phyloP scores from a whole-genome alignment of 2,113 vertebrate genomes.

The Murina feae region DNA sequence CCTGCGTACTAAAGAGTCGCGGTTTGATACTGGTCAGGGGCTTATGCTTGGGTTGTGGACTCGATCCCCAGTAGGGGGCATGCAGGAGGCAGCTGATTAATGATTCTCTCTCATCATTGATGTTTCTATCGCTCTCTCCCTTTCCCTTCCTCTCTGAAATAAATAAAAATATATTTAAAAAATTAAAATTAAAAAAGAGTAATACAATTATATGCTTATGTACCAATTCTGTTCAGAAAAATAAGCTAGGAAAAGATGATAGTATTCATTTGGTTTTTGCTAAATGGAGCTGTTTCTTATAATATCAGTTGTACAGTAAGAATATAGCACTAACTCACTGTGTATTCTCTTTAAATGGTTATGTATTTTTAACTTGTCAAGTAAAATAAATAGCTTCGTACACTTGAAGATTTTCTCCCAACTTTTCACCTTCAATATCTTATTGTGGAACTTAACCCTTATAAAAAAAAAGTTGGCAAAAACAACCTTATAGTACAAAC shows the following conservation, averaged over 20 bases:
- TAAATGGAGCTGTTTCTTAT: conserved; percentile 79
- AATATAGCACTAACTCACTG: conserved; percentile 84
- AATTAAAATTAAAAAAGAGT: conserved; percentile 19
- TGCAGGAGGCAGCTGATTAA: no score
- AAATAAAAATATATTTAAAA: no score
- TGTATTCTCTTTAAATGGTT: conserved; percentile 81
- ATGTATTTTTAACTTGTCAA: conserved; percentile 82
- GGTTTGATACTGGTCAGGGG: no score
- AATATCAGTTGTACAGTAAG: conserved; percentile 87
- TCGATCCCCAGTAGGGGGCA: no score
- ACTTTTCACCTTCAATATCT: conserved; percentile 75
- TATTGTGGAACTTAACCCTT: conserved; percentile 78
- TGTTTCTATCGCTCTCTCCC: no score
- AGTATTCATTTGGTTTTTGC: conserved; percentile 80
- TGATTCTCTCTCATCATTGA: no score
- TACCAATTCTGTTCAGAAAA: conserved; percentile 79
- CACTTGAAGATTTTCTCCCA: conserved; percentile 77
- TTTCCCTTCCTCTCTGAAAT: no score
- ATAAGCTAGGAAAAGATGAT: conserved; percentile 72
- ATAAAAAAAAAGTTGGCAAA: conserved; percentile 57
- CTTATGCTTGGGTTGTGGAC: no score
- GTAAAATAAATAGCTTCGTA: conserved; percentile 78
- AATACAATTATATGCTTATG: conserved; percentile 79
- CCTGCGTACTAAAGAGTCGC: no score
- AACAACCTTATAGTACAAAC: conserved; percentile 69